A percentile compares a stretch with the other conserved stretches of the same genome.
These are phyloP conservation scores for Coenonympha glycerion DNA, from an alignment of 2,888 invertebrate genomes.

Conservation along the genomic window DNA sequence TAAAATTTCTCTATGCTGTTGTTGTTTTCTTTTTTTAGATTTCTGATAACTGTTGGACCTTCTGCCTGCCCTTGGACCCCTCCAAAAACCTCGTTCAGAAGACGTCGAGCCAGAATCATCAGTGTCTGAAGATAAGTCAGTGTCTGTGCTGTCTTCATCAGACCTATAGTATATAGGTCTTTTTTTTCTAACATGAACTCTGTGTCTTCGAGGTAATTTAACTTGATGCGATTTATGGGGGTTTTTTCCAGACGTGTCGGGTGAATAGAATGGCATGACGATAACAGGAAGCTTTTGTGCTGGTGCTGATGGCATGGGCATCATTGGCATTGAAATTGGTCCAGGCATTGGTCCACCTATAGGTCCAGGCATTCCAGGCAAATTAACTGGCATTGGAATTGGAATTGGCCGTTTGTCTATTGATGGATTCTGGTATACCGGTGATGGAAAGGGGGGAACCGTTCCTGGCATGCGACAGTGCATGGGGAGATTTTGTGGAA, in stretches of 20 bases:
- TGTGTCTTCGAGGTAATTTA: conserved; percentile 22
- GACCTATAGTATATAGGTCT: conserved; percentile 24
- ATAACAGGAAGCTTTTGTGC: conserved; percentile 61
- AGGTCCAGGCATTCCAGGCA: conserved; percentile 29
- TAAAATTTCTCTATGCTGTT: conserved; percentile 37
- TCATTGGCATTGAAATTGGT: conserved; percentile 27
- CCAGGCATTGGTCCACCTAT: conserved; percentile 26
- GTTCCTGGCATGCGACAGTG: conserved; percentile 60
- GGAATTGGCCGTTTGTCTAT: conserved; percentile 34
- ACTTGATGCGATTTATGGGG: conserved; percentile 9
- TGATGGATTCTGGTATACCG: conserved; percentile 34
- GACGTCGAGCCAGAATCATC: conserved; percentile 37
- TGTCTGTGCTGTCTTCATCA: conserved; percentile 33
- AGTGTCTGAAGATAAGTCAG: conserved; percentile 37
- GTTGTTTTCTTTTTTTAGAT: conserved; percentile 30
- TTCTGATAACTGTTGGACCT: conserved; percentile 33
- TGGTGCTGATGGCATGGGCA: conserved; percentile 35
- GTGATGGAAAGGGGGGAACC: conserved; percentile 33
- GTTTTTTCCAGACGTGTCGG: conserved; percentile 45
- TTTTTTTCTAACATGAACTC: conserved; percentile 24
- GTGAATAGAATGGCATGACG: conserved; percentile 68
- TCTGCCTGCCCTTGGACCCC: conserved; percentile 32
- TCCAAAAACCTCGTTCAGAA: conserved; percentile 42
- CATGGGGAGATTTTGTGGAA: conserved; percentile 64
- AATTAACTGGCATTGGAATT: conserved; percentile 25